Evolutionary conservation across 2,888 invertebrate species (phyloP).

Genomic region (Polydrusus cervinus): DNA sequence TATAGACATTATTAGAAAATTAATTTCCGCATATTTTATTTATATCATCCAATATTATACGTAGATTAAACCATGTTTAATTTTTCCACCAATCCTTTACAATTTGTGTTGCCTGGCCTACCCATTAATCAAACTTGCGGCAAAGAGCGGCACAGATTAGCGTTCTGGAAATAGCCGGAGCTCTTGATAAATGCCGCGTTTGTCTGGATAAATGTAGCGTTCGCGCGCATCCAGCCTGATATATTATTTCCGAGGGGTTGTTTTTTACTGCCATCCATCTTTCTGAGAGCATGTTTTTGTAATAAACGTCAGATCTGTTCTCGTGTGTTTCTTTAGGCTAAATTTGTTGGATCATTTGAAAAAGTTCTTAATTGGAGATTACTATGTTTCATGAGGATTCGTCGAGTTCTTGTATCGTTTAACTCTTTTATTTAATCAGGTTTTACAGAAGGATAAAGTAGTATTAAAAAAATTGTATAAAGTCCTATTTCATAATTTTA

Average conservation of each 20-base stretch:
- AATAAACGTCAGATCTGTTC: constrained; percentile 62
- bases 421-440: too few relatives aligned
- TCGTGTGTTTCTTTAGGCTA: constrained; percentile 36
- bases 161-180: constrained; percentile 63
- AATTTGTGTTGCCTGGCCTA: constrained; percentile 21
- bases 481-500: too few relatives aligned
- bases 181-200: constrained; percentile 67
- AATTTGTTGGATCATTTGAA: constrained; percentile 49
- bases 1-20: too few relatives aligned
- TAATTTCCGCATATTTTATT: too few relatives aligned
- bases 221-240: constrained; percentile 66
- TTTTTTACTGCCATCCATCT: constrained; percentile 64
- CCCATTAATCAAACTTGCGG: constrained; percentile 46
- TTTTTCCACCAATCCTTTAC: constrained; percentile 9
- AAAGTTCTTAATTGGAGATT: constrained; percentile 40
- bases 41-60: too few relatives aligned
- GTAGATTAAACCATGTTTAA: neutral
- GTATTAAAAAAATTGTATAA: too few relatives aligned
- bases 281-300: constrained; percentile 62
- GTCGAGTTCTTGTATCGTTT: too few relatives aligned
- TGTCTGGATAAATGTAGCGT: constrained; percentile 67
- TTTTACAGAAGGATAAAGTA: too few relatives aligned
- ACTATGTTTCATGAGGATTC: neutral
- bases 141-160: constrained; percentile 60
- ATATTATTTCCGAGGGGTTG: constrained; percentile 68